phyloP scores from a whole-genome alignment of 2,888 invertebrate species.

The Apodemia duryi region DNA sequence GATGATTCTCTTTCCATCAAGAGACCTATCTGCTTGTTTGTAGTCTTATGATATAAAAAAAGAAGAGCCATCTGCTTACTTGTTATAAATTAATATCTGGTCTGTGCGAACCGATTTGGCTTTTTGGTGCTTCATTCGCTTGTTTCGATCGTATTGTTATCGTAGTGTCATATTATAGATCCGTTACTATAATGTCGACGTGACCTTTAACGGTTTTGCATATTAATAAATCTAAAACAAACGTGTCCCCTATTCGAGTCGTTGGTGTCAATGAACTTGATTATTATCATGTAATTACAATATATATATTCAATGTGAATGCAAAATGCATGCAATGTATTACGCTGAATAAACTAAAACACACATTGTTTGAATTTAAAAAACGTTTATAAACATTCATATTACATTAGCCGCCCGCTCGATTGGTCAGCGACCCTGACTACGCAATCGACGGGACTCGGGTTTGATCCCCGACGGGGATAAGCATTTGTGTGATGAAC shows the following conservation, averaged over 20 bases:
- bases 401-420: no score
- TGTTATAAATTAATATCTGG: no score
- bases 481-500: no score
- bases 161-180: neutral
- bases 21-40: no score
- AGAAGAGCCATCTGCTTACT: no score
- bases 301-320: slow-evolving; percentile 3
- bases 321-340: neutral
- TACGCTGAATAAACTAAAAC: neutral
- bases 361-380: neutral
- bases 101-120: neutral
- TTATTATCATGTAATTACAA: slow-evolving; percentile 30
- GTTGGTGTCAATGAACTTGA: slow-evolving; percentile 59
- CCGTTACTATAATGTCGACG: slow-evolving; percentile 19
- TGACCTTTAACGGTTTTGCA: slow-evolving; percentile 45
- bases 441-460: no score
- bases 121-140: neutral
- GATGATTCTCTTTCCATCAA: no score
- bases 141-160: neutral
- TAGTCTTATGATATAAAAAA: no score
- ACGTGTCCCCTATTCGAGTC: slow-evolving; percentile 52
- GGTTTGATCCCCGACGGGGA: no score
- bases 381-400: neutral
- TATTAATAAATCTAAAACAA: slow-evolving; percentile 44
- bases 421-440: no score